These are phyloP conservation scores for Philypnodon macrostomus DNA, from an alignment of 2,797 vertebrate species.

Conservation along the genomic window DNA sequence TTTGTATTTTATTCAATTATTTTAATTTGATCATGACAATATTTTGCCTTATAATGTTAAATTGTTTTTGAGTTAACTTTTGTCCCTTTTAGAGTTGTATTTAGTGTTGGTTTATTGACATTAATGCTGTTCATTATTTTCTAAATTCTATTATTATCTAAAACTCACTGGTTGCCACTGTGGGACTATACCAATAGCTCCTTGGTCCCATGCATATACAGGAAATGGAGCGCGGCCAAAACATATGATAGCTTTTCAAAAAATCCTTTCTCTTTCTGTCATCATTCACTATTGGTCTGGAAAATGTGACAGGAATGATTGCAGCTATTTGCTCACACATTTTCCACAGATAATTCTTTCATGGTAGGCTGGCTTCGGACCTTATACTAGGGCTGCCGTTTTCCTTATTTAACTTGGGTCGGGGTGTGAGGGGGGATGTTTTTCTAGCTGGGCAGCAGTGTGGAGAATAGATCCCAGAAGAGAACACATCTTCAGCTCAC, in stretches of 20 bases:
- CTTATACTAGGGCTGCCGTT: conserved; percentile 47
- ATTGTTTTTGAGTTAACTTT: no score
- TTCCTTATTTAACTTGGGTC: conserved; percentile 73
- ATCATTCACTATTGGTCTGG: conserved; percentile 51
- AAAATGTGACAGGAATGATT: conserved; percentile 62
- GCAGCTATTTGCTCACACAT: conserved; percentile 61
- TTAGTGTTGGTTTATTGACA: no score
- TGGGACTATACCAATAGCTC: no score
- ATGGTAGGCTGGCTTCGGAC: conserved; percentile 68
- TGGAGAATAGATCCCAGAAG: conserved; percentile 74
- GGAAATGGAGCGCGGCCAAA: conserved; percentile 31
- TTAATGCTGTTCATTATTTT: neutral
- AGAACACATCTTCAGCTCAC: conserved; percentile 71
- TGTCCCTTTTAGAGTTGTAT: no score
- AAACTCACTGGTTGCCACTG: no score
- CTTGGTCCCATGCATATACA: conserved; percentile 40
- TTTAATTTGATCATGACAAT: no score
- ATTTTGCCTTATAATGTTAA: no score
- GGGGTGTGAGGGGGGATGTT: conserved; percentile 68
- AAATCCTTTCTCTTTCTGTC: conserved; percentile 39
- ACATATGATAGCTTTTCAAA: conserved; percentile 33
- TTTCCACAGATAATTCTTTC: conserved; percentile 79
- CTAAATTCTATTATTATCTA: neutral
- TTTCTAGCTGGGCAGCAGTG: conserved; percentile 75
- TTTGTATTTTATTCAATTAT: no score